Percentiles rank a stretch among this genome's conserved stretches.
These are phyloP conservation scores for Discoglossus pictus DNA, from an alignment of 2,797 vertebrate genomes.

Conservation along the genomic window DNA sequence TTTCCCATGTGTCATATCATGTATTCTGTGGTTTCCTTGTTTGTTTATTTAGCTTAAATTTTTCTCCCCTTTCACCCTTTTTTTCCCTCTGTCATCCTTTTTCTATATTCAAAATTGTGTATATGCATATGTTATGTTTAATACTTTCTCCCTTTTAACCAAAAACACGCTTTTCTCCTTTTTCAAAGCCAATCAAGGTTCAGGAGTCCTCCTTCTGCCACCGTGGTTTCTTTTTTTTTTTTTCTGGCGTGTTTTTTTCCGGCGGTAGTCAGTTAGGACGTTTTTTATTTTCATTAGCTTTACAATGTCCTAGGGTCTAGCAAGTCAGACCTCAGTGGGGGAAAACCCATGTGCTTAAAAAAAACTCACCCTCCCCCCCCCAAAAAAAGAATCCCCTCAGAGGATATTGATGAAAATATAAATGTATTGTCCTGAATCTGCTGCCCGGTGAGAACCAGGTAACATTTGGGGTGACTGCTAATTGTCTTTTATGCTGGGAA, in stretches of 20 bases:
- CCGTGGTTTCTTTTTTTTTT: conserved; percentile 10
- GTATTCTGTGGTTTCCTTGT: too few species aligned
- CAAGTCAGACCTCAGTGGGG: conserved; percentile 2
- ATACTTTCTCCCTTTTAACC: conserved; percentile 33
- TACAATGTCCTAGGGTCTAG: conserved; percentile 29
- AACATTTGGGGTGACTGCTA: conserved; percentile 30
- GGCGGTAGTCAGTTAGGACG: conserved; percentile 16
- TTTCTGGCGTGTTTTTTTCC: conserved; percentile 29
- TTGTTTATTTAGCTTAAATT: too few species aligned
- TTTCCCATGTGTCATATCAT: too few species aligned
- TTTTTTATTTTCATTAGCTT: conserved; percentile 44
- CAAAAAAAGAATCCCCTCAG: conserved; percentile 11
- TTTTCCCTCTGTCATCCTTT: not conserved
- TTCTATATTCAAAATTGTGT: not conserved
- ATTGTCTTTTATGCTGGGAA: too few species aligned
- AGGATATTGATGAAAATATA: conserved; percentile 37
- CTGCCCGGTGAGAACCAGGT: conserved; percentile 34
- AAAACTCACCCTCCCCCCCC: too few species aligned
- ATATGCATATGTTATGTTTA: conserved; percentile 7
- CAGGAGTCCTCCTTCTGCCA: conserved; percentile 22
- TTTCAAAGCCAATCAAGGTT: conserved; percentile 36
- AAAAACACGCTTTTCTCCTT: conserved; percentile 42
- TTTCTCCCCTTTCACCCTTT: not conserved
- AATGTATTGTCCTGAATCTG: conserved; percentile 37
- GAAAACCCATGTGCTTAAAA: conserved; percentile 1